phyloP scores from a whole-genome alignment of 37 sponge, comb jelly and placozoan genomes.

The Lycopodina hypogea region DNA sequence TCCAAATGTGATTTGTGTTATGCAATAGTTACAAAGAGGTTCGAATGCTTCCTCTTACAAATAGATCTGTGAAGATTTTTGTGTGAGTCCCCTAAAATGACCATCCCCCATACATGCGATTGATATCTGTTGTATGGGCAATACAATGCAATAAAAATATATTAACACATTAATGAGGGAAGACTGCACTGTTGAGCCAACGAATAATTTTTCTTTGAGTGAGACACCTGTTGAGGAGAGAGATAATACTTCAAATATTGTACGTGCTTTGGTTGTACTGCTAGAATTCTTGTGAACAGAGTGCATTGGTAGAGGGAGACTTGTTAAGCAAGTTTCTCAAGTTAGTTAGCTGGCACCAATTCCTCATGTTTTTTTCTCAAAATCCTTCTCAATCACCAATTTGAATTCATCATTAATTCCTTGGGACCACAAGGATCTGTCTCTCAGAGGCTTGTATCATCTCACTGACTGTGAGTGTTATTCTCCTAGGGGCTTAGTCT shows the following conservation, averaged over 20 bases:
- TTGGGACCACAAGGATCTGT: slow-evolving; percentile 11
- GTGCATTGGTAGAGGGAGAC: slow-evolving; percentile 37
- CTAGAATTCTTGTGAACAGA: slow-evolving; percentile 30
- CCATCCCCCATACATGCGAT: slow-evolving; percentile 30
- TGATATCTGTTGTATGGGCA: slow-evolving; percentile 30
- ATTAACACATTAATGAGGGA: slow-evolving; percentile 27
- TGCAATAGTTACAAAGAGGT: slow-evolving; percentile 10
- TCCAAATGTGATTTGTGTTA: slow-evolving; percentile 28
- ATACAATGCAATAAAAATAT: slow-evolving; percentile 26
- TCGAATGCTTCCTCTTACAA: slow-evolving; percentile 1
- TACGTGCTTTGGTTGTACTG: slow-evolving; percentile 28
- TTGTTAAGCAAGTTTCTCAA: slow-evolving; percentile 8
- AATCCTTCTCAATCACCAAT: slow-evolving; percentile 19
- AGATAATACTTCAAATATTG: slow-evolving; percentile 30
- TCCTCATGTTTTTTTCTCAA: slow-evolving; percentile 24
- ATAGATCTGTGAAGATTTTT: slow-evolving; percentile 30
- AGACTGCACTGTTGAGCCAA: slow-evolving; percentile 37
- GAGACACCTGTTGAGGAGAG: slow-evolving; percentile 25
- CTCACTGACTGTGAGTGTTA: slow-evolving; percentile 21
- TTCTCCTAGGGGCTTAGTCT: slow-evolving; percentile 14
- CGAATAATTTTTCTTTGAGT: slow-evolving; percentile 20
- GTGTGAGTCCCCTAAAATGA: background rate
- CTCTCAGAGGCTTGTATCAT: slow-evolving; percentile 19
- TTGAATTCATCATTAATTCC: slow-evolving; percentile 11
- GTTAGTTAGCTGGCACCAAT: slow-evolving; percentile 9